These are phyloP conservation scores for Cheiracanthium punctorium DNA, from an alignment of 2,888 invertebrate genomes.

Conservation along the genomic window DNA sequence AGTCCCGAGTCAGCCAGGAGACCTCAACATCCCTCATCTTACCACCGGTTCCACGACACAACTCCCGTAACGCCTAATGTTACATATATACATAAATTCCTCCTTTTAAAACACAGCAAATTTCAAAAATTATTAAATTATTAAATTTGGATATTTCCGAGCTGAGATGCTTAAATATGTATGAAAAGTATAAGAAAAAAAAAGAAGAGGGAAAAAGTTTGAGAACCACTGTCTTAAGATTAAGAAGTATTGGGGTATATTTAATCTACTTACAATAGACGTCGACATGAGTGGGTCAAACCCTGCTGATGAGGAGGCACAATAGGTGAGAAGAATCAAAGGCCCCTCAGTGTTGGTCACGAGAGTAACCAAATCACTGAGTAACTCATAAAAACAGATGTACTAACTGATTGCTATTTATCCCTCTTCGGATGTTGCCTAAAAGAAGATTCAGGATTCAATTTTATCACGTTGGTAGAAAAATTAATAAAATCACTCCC, in stretches of 20 bases:
- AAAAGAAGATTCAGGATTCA: conserved; percentile 53
- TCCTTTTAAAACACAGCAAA: too few species aligned
- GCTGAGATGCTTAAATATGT: background rate
- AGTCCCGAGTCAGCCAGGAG: too few species aligned
- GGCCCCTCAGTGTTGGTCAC: conserved; percentile 56
- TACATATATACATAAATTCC: too few species aligned
- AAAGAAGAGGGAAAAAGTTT: conserved; percentile 39
- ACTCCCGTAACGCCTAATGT: too few species aligned
- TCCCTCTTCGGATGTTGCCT: conserved; percentile 65
- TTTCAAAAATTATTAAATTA: too few species aligned
- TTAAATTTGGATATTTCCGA: too few species aligned
- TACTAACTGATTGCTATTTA: conserved; percentile 64
- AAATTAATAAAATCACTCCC: background rate
- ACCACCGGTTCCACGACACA: too few species aligned
- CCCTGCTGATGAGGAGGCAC: conserved; percentile 64
- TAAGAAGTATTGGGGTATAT: conserved; percentile 51
- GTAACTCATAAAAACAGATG: conserved; percentile 65
- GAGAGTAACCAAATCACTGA: conserved; percentile 62
- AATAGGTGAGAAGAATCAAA: conserved; percentile 65
- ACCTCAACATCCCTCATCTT: too few species aligned
- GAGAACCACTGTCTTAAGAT: conserved; percentile 69
- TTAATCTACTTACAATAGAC: conserved; percentile 57
- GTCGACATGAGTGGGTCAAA: conserved; percentile 47
- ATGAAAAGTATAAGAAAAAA: conserved; percentile 14
- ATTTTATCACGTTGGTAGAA: background rate